Conservation (phyloP, 1,140 invertebrate species). For the Reticulitermes speratus region DNA sequence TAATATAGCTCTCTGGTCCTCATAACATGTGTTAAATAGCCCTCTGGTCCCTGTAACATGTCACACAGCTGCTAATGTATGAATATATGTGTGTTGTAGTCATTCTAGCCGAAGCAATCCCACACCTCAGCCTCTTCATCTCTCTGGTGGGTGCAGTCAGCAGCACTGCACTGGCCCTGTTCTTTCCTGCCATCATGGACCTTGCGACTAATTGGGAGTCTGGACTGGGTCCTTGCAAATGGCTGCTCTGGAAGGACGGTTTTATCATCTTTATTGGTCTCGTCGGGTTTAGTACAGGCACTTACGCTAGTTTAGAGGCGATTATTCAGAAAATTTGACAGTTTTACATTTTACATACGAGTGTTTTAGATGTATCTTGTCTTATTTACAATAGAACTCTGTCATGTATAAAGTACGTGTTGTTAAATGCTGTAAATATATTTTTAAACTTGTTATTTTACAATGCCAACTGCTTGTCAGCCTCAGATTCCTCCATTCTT, state of each 20-base stretch:
- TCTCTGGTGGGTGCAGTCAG: slow-evolving; percentile 87
- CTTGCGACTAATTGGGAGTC: slow-evolving; percentile 61
- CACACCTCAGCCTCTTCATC: slow-evolving; percentile 82
- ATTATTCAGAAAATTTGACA: slow-evolving; percentile 50
- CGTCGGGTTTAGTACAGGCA: slow-evolving; percentile 69
- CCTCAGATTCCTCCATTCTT: too few species aligned
- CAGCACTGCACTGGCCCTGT: slow-evolving; percentile 79
- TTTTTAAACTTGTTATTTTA: background rate
- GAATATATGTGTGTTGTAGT: slow-evolving; percentile 61
- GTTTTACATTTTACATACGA: background rate
- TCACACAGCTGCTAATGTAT: too few species aligned
- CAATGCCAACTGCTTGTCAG: too few species aligned
- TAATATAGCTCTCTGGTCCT: background rate
- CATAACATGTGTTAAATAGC: too few species aligned
- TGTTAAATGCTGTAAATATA: background rate
- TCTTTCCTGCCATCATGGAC: slow-evolving; percentile 87
- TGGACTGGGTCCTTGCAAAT: slow-evolving; percentile 46
- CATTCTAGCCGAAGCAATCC: slow-evolving; percentile 75
- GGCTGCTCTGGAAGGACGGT: slow-evolving; percentile 58
- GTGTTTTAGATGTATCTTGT: background rate
- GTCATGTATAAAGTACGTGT: background rate
- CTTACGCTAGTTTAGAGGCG: slow-evolving; percentile 65
- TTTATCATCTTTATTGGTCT: slow-evolving; percentile 68
- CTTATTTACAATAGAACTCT: background rate
- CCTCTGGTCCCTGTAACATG: too few species aligned